Conservation (phyloP, 2,888 invertebrate species). For the Rhagium mordax region DNA sequence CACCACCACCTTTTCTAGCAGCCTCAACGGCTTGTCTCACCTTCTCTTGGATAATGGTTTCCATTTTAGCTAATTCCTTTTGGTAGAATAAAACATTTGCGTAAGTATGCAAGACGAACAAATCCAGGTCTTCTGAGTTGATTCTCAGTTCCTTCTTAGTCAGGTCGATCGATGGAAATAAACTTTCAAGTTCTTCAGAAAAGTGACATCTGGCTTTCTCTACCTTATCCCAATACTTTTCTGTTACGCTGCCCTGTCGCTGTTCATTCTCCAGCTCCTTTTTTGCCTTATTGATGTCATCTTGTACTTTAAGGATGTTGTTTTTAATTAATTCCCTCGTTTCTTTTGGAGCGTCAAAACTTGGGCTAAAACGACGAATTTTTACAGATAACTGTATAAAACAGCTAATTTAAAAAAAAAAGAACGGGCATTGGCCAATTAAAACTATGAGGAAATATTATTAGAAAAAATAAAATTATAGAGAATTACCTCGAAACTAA, state of each 20-base stretch:
- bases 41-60: conserved; percentile 77
- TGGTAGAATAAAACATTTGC: conserved; percentile 84
- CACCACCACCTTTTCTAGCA: conserved; percentile 72
- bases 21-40: conserved; percentile 78
- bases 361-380: conserved; percentile 50
- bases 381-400: no score
- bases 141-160: conserved; percentile 76
- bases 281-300: conserved; percentile 76
- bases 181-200: conserved; percentile 77
- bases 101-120: conserved; percentile 85
- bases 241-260: conserved; percentile 76
- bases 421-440: no score
- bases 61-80: conserved; percentile 82
- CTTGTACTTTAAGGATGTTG: conserved; percentile 72
- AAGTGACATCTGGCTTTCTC: conserved; percentile 76
- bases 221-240: conserved; percentile 89
- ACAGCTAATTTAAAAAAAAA: no score
- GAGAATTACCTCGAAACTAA: conserved; percentile 68
- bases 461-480: no score
- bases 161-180: conserved; percentile 82
- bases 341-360: conserved; percentile 66
- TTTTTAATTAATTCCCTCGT: conserved; percentile 72
- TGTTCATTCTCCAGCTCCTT: conserved; percentile 74
- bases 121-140: conserved; percentile 80
- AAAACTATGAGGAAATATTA: no score